Evolutionary conservation across 2,888 invertebrate genomes (phyloP), one percentile per base, ranked within the genome.

Genomic region (Pimpla rufipes): DNA sequence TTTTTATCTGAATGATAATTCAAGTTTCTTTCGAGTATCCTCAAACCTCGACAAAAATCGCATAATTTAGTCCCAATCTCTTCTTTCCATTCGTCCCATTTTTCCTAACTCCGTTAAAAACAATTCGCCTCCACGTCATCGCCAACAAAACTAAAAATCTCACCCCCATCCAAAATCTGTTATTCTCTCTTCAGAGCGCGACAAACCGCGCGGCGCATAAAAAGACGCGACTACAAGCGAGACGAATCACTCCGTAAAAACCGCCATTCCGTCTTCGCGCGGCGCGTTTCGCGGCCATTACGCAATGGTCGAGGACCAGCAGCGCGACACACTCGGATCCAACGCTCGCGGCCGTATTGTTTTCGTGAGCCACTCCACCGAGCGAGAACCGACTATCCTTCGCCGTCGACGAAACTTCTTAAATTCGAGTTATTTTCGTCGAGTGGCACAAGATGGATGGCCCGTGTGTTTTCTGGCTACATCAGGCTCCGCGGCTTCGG

Each of bases 391-490:
- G 73, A 79, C 68, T n/a, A n/a, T 79, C 67, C 81, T 80, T 64
- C 88, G 88, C 76, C 83, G 83, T 70, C 81, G 84, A 81, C 81
- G 84, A 85, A 90, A 90, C 90, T 91, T 91, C 90, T 92, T 91
- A 91, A 93, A 91, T 90, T 91, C 90, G 89, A 89, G 92, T 90
- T 93, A 92, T 92, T 92, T 92, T 90, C 88, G 91, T 90, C 88
- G 87, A 88, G 88, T 88, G 88, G 85, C 87, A 85, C 86, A 91
- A 92, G 92, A 92, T 89, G 91, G 88, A 92, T 92, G 90, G 90
- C 89, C 87, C 91, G 89, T 89, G 88, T 90, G 89, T 87, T 87
- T 88, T 88, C 87, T 85, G 86, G 85, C 85, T 89, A 88, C 87
- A 88, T 88, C 84, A 78, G 78, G 81, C 79, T 80, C 55, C 71